A percentile compares a stretch with the other conserved stretches of the same genome.
Evolutionary conservation across 1,140 invertebrate species (phyloP).

Genomic region (Scaptomyza hsui): DNA sequence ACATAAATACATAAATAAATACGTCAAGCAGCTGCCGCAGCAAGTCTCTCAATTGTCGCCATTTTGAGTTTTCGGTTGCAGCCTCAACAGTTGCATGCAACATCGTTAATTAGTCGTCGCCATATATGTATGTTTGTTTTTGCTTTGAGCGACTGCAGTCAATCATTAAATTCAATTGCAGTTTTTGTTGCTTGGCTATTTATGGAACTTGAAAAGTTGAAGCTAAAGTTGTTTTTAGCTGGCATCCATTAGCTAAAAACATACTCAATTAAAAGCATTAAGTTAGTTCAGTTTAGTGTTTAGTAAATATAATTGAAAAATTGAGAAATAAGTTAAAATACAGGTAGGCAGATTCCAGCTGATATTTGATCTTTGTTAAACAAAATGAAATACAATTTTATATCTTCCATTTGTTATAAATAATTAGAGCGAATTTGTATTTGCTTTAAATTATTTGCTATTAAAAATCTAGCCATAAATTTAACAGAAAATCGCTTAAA

Average conservation of each 20-base stretch:
- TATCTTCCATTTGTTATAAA: too few relatives aligned
- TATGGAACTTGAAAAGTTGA: conserved; percentile 4
- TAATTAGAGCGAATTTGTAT: too few relatives aligned
- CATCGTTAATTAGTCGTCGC: conserved; percentile 57
- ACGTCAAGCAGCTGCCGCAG: background rate
- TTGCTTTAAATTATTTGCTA: too few relatives aligned
- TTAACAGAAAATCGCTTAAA: background rate
- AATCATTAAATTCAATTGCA: conserved; percentile 64
- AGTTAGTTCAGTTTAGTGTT: conserved; percentile 1
- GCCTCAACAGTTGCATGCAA: conserved; percentile 37
- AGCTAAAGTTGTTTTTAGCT: background rate
- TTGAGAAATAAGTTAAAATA: background rate
- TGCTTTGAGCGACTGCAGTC: conserved; percentile 35
- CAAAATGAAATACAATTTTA: too few relatives aligned
- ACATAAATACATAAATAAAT: background rate
- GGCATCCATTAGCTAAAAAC: conserved; percentile 5
- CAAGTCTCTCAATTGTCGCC: conserved; percentile 47
- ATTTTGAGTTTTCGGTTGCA: conserved; percentile 46
- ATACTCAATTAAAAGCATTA: conserved; percentile 8
- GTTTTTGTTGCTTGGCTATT: conserved; percentile 36
- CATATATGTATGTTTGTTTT: conserved; percentile 36
- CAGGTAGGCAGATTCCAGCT: too few relatives aligned
- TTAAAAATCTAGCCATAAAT: too few relatives aligned
- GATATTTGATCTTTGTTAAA: too few relatives aligned
- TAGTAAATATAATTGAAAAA: background rate